A percentile compares a stretch with the other conserved stretches of the same genome.
Conservation (phyloP, 2,797 vertebrate genomes). For the Ficedula albicollis region DNA sequence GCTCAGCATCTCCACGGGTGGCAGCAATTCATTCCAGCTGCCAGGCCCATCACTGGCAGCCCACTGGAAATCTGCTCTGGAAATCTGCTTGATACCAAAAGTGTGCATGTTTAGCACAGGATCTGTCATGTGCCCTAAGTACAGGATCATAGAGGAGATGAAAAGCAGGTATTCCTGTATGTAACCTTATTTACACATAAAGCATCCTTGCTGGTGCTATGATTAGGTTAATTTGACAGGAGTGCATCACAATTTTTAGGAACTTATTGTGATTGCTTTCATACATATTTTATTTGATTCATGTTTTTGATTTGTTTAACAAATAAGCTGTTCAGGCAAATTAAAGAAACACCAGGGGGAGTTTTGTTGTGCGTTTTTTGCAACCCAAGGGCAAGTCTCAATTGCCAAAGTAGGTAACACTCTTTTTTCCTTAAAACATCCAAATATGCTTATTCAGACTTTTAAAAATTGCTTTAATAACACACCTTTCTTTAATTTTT, state of each 20-base stretch:
- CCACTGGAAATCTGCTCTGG: neutral
- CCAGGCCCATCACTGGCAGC: neutral
- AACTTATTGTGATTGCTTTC: neutral
- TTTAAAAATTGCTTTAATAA: neutral
- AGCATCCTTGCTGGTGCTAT: neutral
- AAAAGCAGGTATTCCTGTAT: neutral
- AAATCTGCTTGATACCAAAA: neutral
- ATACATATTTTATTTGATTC: neutral
- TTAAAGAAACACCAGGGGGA: neutral
- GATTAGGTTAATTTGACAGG: neutral
- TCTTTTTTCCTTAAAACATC: neutral
- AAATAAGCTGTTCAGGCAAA: neutral
- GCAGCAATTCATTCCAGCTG: neutral
- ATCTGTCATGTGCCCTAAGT: fast-evolving
- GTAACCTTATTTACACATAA: neutral
- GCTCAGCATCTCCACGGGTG: fast-evolving
- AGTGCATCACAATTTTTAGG: neutral
- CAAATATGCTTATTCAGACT: neutral
- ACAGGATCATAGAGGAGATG: no score
- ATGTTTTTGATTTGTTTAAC: neutral
- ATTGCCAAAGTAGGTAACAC: neutral
- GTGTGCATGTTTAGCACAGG: fast-evolving
- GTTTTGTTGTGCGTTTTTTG: neutral
- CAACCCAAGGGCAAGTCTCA: neutral
- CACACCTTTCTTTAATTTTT: neutral